A percentile compares a stretch with the other conserved stretches of the same genome.
Conservation (phyloP, 2,888 invertebrate genomes). For the Hermaeophaga mercurialis region DNA sequence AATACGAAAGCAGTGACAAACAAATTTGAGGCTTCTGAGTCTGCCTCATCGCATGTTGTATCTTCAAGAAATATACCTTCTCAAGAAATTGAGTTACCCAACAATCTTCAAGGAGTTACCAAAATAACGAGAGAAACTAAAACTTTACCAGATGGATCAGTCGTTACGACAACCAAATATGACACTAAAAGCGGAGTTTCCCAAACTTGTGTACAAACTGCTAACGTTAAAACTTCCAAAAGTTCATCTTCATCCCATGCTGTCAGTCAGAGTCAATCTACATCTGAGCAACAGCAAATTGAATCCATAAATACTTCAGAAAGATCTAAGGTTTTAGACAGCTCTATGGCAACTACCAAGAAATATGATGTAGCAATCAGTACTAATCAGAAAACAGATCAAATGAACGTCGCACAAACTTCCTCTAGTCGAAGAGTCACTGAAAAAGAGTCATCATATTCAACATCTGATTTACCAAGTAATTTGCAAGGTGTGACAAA, state of each 20-base stretch:
- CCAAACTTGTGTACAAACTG: constrained; percentile 1
- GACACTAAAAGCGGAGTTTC: constrained; percentile 60
- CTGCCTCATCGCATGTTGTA: constrained; percentile 36
- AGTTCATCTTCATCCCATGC: neutral
- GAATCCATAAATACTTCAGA: neutral
- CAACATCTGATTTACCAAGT: constrained; percentile 28
- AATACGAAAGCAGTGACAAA: constrained; percentile 56
- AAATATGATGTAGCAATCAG: constrained; percentile 5
- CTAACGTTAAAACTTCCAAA: constrained; percentile 2
- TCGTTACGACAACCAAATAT: constrained; percentile 70
- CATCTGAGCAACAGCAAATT: neutral
- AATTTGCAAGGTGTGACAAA: constrained; percentile 63
- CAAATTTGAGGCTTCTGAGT: constrained; percentile 48
- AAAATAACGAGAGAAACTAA: constrained; percentile 67
- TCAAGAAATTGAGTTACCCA: constrained; percentile 24
- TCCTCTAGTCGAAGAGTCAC: constrained; percentile 50
- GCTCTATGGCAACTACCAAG: neutral
- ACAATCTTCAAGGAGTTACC: constrained; percentile 63
- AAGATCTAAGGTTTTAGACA: neutral
- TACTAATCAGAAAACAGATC: neutral
- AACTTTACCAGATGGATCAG: constrained; percentile 69
- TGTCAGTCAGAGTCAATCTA: neutral
- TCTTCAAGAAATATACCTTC: neutral
- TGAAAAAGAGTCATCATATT: constrained; percentile 41
- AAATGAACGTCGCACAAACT: constrained; percentile 10